These are phyloP conservation scores for Lycia hirtaria DNA, from an alignment of 2,888 invertebrate genomes.

Conservation along the genomic window DNA sequence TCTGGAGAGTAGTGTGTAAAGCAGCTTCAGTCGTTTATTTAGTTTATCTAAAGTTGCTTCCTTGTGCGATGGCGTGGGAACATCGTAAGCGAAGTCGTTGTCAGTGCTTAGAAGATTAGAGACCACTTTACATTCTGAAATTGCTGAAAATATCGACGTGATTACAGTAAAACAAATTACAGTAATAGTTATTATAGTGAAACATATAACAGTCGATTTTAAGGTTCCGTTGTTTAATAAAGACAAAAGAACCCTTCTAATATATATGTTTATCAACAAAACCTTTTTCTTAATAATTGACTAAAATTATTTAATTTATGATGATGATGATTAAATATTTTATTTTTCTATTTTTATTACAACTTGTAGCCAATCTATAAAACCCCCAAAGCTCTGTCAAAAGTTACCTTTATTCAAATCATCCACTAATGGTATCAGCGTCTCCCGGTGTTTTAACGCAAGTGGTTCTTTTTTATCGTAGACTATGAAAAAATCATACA, in stretches of 20 bases:
- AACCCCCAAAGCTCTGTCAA: too few relatives aligned
- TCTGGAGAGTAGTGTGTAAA: conserved; percentile 69
- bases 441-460: conserved; percentile 60
- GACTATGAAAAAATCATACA: conserved; percentile 66
- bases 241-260: too few relatives aligned
- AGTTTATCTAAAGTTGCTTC: conserved; percentile 62
- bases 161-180: neutral
- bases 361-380: too few relatives aligned
- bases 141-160: conserved; percentile 51
- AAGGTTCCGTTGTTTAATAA: too few relatives aligned
- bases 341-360: too few relatives aligned
- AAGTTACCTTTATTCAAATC: conserved; percentile 75
- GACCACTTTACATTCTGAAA: conserved; percentile 75
- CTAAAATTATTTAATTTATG: too few relatives aligned
- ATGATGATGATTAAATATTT: too few relatives aligned
- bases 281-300: too few relatives aligned
- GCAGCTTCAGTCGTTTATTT: conserved; percentile 68
- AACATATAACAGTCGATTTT: too few relatives aligned
- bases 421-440: conserved; percentile 57
- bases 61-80: conserved; percentile 49
- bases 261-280: too few relatives aligned
- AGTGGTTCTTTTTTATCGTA: conserved; percentile 70
- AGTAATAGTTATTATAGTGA: too few relatives aligned
- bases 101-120: conserved; percentile 61
- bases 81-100: conserved; percentile 56